phyloP scores from a whole-genome alignment of 2,113 vertebrate genomes.

The Melozone crissalis region DNA sequence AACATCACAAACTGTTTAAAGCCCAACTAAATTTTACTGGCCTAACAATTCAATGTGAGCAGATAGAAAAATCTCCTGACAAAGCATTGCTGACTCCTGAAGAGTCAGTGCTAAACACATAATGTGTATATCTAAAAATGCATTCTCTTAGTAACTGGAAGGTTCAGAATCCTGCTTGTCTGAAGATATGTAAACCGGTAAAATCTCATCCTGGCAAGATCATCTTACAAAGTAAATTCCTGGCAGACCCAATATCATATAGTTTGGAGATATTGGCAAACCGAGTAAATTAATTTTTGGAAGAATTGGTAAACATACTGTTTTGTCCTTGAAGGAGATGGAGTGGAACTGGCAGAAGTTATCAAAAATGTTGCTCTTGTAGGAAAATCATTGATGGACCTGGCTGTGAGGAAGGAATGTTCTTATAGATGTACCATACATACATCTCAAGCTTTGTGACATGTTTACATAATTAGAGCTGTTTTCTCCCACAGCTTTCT shows the following conservation, averaged over 20 bases:
- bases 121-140: background rate
- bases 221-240: background rate
- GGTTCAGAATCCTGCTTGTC: background rate
- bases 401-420: background rate
- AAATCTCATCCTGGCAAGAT: background rate
- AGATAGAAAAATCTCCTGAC: background rate
- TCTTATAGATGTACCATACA: background rate
- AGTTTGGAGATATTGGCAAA: conserved; percentile 45
- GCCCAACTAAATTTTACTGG: background rate
- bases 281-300: conserved; percentile 16
- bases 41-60: background rate
- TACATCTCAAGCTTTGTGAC: background rate
- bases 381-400: background rate
- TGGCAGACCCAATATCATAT: background rate
- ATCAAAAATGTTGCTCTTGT: background rate
- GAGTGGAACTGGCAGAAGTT: background rate
- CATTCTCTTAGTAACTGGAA: background rate
- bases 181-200: background rate
- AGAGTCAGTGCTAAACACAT: background rate
- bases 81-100: background rate
- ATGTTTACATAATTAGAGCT: background rate
- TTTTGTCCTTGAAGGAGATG: conserved; percentile 1
- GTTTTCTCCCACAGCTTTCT: background rate
- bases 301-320: conserved; percentile 19
- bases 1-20: background rate